Conservation (phyloP, 2,113 vertebrate species). For the Elaphurus davidianus region DNA sequence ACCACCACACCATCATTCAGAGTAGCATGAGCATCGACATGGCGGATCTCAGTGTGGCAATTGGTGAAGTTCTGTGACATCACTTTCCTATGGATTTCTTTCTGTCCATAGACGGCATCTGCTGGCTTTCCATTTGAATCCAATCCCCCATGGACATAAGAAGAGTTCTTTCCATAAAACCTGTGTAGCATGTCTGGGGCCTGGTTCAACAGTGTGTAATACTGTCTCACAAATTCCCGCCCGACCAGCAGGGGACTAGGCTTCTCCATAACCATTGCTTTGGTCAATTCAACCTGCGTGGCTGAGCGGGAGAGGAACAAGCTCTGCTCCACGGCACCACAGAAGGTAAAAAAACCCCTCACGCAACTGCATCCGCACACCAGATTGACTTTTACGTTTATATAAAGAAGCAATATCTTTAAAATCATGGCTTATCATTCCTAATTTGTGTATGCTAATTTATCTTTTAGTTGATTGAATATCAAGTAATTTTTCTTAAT, state of each 20-base stretch:
- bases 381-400: neutral
- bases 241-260: constrained; percentile 99
- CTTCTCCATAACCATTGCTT: constrained; percentile 99
- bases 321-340: no score
- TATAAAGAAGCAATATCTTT: neutral
- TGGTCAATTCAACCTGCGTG: constrained; percentile 91
- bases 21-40: constrained; percentile 97
- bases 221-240: constrained; percentile 99
- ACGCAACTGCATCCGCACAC: no score
- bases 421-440: neutral
- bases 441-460: neutral
- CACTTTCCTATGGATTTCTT: constrained; percentile 96
- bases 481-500: neutral
- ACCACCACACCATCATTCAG: constrained; percentile 97
- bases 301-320: no score
- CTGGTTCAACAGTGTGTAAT: constrained; percentile 98
- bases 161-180: constrained; percentile 99
- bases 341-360: no score
- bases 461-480: neutral
- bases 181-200: constrained; percentile 98
- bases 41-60: constrained; percentile 96
- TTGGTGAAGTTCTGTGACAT: constrained; percentile 97
- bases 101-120: constrained; percentile 95
- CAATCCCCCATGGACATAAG: constrained; percentile 96
- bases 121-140: constrained; percentile 96